Conservation (phyloP, 2,888 invertebrate species). For the Orchesella flavescens region DNA sequence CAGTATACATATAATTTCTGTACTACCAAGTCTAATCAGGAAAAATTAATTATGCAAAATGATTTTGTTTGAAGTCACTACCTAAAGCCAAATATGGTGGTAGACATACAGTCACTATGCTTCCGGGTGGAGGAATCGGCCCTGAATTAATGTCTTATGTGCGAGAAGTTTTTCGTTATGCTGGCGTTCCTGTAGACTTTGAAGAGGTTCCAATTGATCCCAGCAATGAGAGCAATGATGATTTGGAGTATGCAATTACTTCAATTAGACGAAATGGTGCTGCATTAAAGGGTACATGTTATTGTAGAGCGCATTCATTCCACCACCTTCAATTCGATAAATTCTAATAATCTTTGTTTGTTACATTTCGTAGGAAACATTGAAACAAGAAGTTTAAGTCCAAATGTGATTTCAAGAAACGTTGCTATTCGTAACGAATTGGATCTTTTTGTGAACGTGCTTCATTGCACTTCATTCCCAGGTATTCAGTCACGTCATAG, state of each 20-base stretch:
- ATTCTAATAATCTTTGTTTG: too few species aligned
- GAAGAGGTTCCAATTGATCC: slow-evolving; percentile 51
- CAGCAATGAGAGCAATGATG: slow-evolving; percentile 73
- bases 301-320: too few species aligned
- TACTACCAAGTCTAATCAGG: not conserved
- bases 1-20: too few species aligned
- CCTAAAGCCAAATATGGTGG: slow-evolving; percentile 93
- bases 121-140: slow-evolving; percentile 83
- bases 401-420: slow-evolving; percentile 89
- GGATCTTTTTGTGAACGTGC: slow-evolving; percentile 92
- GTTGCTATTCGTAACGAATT: slow-evolving; percentile 93
- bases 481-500: slow-evolving; percentile 85
- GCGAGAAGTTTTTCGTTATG: slow-evolving; percentile 94
- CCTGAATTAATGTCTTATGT: slow-evolving; percentile 49
- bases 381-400: slow-evolving; percentile 91
- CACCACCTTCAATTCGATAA: too few species aligned
- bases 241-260: slow-evolving; percentile 92
- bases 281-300: slow-evolving; percentile 84
- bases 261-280: slow-evolving; percentile 97
- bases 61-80: slow-evolving; percentile 72
- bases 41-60: not conserved
- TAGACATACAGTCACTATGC: slow-evolving; percentile 92
- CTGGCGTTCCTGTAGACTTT: slow-evolving; percentile 86
- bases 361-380: slow-evolving; percentile 83
- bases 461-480: slow-evolving; percentile 91